A percentile compares a stretch with the other conserved stretches of the same genome.
Conservation (phyloP, 2,888 invertebrate species). For the Megastigmus dorsalis region DNA sequence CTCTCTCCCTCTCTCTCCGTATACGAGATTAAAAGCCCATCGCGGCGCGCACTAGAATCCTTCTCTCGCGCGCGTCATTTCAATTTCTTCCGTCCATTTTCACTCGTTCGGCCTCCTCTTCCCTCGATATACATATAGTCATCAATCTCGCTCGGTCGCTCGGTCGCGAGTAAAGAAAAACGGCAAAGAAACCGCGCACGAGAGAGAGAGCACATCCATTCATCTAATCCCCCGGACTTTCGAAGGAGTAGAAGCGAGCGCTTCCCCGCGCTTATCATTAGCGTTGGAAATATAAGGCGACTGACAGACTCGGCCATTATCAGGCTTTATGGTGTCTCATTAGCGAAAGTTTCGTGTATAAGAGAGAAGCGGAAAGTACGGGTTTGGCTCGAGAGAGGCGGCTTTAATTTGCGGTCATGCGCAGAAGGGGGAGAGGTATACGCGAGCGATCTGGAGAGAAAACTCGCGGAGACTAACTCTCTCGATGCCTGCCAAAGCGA, state of each 20-base stretch:
- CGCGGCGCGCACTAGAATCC: not conserved
- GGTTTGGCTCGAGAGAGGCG: too few relatives aligned
- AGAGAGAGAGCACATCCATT: not conserved
- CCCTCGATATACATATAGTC: slow-evolving; percentile 31
- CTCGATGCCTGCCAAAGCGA: too few relatives aligned
- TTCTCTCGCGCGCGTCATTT: too few relatives aligned
- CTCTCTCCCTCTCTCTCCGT: not conserved
- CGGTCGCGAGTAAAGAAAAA: too few relatives aligned
- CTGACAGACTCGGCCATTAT: slow-evolving; percentile 13
- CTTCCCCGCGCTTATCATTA: slow-evolving; percentile 24
- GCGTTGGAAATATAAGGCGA: slow-evolving; percentile 6
- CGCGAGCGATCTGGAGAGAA: not conserved
- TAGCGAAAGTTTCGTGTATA: slow-evolving; percentile 39
- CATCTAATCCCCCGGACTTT: too few relatives aligned
- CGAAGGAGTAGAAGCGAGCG: not conserved
- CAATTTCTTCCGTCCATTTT: too few relatives aligned
- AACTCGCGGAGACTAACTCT: not conserved
- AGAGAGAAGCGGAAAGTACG: too few relatives aligned
- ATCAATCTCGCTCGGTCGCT: slow-evolving; percentile 23
- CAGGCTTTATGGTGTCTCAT: slow-evolving; percentile 25
- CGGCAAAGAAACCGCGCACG: too few relatives aligned
- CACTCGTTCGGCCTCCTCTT: too few relatives aligned
- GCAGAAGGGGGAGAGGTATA: not conserved
- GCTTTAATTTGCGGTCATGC: slow-evolving; percentile 37
- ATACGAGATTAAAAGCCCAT: slow-evolving; percentile 9